A percentile compares a stretch with the other conserved stretches of the same genome.
These are phyloP conservation scores for Philaethria dido DNA, from an alignment of 2,888 invertebrate species.

Conservation along the genomic window DNA sequence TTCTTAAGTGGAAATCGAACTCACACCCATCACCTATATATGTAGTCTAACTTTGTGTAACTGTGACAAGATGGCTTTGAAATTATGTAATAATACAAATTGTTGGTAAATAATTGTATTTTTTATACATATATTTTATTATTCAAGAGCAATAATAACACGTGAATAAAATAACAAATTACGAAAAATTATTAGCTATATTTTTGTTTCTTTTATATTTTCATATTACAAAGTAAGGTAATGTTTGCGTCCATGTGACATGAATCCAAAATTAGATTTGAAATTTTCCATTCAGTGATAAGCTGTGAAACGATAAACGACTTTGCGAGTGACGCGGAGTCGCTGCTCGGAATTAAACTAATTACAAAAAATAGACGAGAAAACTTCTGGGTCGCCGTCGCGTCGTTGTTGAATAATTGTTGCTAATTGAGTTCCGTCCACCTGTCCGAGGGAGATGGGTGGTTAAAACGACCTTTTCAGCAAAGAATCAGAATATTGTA, in stretches of 20 bases:
- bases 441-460: slow-evolving; percentile 56
- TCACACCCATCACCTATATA: too few relatives aligned
- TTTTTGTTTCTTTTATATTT: neutral
- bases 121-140: neutral
- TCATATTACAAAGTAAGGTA: neutral
- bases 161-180: too few relatives aligned
- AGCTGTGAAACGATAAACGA: slow-evolving; percentile 21
- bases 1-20: too few relatives aligned
- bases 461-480: slow-evolving; percentile 9
- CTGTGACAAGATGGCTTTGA: neutral
- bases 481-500: neutral
- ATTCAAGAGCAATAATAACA: too few relatives aligned
- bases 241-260: neutral
- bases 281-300: slow-evolving; percentile 13
- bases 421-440: slow-evolving; percentile 76
- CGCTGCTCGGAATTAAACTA: slow-evolving; percentile 66
- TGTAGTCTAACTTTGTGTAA: too few relatives aligned
- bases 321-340: slow-evolving; percentile 53
- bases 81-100: neutral
- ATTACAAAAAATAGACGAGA: slow-evolving; percentile 71
- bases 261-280: slow-evolving; percentile 1
- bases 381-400: slow-evolving; percentile 71
- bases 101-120: neutral
- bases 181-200: too few relatives aligned
- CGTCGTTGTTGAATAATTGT: slow-evolving; percentile 70